Evolutionary conservation across 2,888 invertebrate genomes (phyloP), one percentile per base, ranked within the genome.

Genomic region (Pollenia amentaria): DNA sequence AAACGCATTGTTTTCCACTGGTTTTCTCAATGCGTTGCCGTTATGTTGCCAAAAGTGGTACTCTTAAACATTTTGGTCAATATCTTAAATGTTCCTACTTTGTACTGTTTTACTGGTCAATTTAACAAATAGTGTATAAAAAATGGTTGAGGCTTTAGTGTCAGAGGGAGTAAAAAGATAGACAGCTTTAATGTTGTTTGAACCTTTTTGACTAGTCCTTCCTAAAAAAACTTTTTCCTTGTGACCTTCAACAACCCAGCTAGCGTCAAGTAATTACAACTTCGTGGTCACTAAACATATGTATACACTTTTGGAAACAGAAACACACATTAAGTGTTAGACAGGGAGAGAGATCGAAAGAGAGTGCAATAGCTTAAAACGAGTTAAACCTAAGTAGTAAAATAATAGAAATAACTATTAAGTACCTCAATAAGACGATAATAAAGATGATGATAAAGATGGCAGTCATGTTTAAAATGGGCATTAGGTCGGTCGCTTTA

Each of bases 361-460:
- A 18, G 38, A 21, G 16, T 40, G 46, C 38, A 44, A 55, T 64
- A 51, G 8, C 60, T 64, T 60, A 48, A 29, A 6, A 60, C 29
- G 14, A 18, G 29, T 60, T 62, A 79, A 62, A 70, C 78, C 53
- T 72, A 65, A 57, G 51, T 48, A 42, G 77, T 67, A 51, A 40
- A 48, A 73, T 51, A 72, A 78, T 78, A 42, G 72, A 76, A 84
- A 87, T 80, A 77, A 80, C 79, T 87, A 83, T 87, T 87, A 83
- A 87, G 72, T 87, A 77, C 76, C 80, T 80, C 57, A 38, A 72
- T 80, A 29, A 0, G 29, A 70, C 42, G 62, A 53, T 62, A 53
- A 40, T 40, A 12, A 70, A 40, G 69, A 21, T 42, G 51, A 64
- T 75, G 40, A 60, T 75, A 51, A 78, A 69, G 51, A 62, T 76